Evolutionary conservation across 1,140 invertebrate species (phyloP).

Genomic region (Drosophila dunni): DNA sequence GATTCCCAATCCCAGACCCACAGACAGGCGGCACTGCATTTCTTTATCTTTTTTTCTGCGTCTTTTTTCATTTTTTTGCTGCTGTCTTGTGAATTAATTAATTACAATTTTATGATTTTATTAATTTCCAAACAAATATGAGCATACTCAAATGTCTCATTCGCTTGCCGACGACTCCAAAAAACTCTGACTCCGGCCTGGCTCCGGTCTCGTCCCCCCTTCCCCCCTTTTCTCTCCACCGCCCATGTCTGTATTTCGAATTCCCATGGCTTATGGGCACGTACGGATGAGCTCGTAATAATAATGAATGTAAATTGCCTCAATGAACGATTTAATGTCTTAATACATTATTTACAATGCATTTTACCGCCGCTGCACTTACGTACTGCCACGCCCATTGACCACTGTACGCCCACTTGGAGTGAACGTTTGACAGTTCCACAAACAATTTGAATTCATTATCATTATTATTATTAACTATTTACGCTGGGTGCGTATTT

Average conservation of each 20-base stretch:
- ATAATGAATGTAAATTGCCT: conserved; percentile 82
- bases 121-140: conserved; percentile 75
- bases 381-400: conserved; percentile 30
- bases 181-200: conserved; percentile 1
- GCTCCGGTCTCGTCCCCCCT: conserved; percentile 30
- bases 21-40: conserved; percentile 65
- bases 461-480: conserved; percentile 42
- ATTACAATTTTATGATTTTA: conserved; percentile 81
- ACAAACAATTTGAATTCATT: conserved; percentile 64
- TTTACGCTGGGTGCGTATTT: conserved; percentile 12
- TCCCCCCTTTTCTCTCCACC: conserved; percentile 15
- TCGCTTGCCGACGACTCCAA: conserved; percentile 16
- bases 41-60: conserved; percentile 36
- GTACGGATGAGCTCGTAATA: conserved; percentile 70
- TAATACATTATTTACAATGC: conserved; percentile 79
- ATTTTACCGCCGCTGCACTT: conserved; percentile 53
- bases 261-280: conserved; percentile 80
- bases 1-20: conserved; percentile 25
- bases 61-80: conserved; percentile 15
- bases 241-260: conserved; percentile 52
- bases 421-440: conserved; percentile 24
- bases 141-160: conserved; percentile 33
- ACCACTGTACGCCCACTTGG: conserved; percentile 19
- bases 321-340: conserved; percentile 82
- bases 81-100: conserved; percentile 69